Evolutionary conservation across 2,888 invertebrate genomes (phyloP).

Genomic region (Orchestes rusci): DNA sequence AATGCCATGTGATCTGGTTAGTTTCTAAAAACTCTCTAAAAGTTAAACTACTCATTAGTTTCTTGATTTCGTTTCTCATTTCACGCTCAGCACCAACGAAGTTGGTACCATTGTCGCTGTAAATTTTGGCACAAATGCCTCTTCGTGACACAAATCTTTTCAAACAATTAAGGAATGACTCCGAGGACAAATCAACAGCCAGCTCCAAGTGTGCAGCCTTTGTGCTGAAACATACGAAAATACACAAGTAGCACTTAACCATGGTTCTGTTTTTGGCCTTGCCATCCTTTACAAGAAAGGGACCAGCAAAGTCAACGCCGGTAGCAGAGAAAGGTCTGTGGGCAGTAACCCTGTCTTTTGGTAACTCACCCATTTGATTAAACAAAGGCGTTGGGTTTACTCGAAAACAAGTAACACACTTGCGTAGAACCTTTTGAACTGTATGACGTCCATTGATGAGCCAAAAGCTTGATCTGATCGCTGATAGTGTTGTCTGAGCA

Average conservation of each 20-base stretch:
- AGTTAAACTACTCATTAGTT: neutral
- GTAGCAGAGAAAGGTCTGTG: constrained; percentile 19
- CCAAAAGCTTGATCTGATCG: constrained; percentile 20
- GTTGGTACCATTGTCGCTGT: constrained; percentile 36
- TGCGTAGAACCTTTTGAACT: constrained; percentile 15
- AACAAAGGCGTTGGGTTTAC: constrained; percentile 9
- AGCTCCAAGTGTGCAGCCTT: constrained; percentile 22
- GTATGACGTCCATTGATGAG: constrained; percentile 16
- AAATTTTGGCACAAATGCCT: constrained; percentile 26
- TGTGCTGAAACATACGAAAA: constrained; percentile 22
- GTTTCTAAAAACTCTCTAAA: constrained; percentile 1
- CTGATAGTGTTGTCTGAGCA: constrained; percentile 20
- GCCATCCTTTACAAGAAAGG: constrained; percentile 20
- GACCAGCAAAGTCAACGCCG: constrained; percentile 25
- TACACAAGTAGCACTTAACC: constrained; percentile 22
- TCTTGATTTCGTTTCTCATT: neutral
- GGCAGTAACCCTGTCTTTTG: constrained; percentile 13
- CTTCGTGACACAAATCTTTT: constrained; percentile 22
- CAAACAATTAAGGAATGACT: constrained; percentile 16
- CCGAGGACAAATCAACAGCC: constrained; percentile 17
- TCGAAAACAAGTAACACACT: constrained; percentile 19
- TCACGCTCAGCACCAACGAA: constrained; percentile 28
- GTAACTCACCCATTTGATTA: constrained; percentile 22
- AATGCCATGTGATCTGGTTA: constrained; percentile 11
- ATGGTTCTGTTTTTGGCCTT: constrained; percentile 14